Base-by-base conservation (phyloP, 2,113 vertebrate genomes). In the Oncorhynchus masou region DNA sequence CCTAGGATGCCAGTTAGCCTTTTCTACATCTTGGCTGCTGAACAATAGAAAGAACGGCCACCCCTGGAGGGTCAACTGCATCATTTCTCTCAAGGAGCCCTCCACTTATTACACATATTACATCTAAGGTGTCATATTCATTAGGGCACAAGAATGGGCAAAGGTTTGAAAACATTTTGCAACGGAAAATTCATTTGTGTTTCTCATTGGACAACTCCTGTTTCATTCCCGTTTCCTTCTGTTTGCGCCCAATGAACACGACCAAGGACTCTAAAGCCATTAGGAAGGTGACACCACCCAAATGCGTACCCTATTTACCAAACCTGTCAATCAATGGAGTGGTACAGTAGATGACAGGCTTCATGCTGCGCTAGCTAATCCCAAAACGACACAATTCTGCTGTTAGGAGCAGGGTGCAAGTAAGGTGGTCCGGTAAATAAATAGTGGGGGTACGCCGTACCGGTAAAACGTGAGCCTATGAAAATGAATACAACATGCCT, bases 1-100 rank as follows among this genome's bases (percentile, higher is more conserved):
- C 76, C 71, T 75, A 49, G 79, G 71, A 72, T 64, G 76, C 76
- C 79, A 65, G n/a, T 77, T 73, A 74, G 24, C 60, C 39, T 74
- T 74, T 64, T 74, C 34, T 19, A 24, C 67, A 39, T 67, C 49
- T 25, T 62, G 59, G 69, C 66, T 76, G 64, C 49, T 29, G 12
- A 22, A 60, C 51, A 60, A 60, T 60, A 1, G 5, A 20, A 60
- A 20, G 57, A n/a, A 60, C 2, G 22, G 20, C 16, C 57, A 60
- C 57, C 57, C 57, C 1, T 5, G 8, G 59, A 9, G 59, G 59
- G 6, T 60, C n/a, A 22, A 60, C n/a, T 60, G 59, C 7, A 16
- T 51, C 3, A 22, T 60, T 60, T n/a, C 59, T 60, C 6, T 60
- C 59, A 22, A 60, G 20, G 59, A 60, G n/a, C n/a, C 2, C 19